Conservation (phyloP, 2,888 invertebrate genomes). For the Danaus chrysippus region DNA sequence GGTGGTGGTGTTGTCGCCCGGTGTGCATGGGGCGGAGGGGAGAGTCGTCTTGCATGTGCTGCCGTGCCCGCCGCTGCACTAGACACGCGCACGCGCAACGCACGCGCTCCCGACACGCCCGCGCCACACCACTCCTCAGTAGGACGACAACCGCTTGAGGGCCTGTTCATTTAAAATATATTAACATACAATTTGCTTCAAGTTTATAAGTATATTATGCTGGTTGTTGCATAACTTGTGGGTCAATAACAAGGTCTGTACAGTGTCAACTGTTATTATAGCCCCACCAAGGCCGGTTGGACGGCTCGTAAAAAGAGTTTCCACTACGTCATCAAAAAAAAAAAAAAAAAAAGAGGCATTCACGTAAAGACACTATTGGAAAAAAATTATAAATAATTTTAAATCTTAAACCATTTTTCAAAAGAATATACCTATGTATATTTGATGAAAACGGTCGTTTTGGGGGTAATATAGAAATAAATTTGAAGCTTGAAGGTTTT, state of each 20-base stretch:
- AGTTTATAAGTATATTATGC: background rate
- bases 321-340: too few relatives aligned
- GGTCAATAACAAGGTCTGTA: background rate
- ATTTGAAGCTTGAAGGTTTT: too few relatives aligned
- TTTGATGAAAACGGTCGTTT: too few relatives aligned
- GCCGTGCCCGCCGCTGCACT: constrained; percentile 57
- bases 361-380: too few relatives aligned
- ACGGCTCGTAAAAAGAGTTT: too few relatives aligned
- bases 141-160: constrained; percentile 67
- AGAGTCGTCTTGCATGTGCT: constrained; percentile 66
- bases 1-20: constrained; percentile 65
- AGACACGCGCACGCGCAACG: constrained; percentile 63
- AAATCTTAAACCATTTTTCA: too few relatives aligned
- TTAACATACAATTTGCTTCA: background rate
- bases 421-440: too few relatives aligned
- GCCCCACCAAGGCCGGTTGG: too few relatives aligned
- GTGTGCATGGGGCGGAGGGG: constrained; percentile 70
- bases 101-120: constrained; percentile 52
- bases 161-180: constrained; percentile 44
- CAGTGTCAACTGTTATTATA: too few relatives aligned
- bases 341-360: too few relatives aligned
- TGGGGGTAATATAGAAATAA: too few relatives aligned
- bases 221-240: background rate
- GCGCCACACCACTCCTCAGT: constrained; percentile 57
- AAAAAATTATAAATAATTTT: too few relatives aligned